Evolutionary conservation across 2,888 invertebrate genomes (phyloP), one percentile per base, ranked within the genome.

Genomic region (Anticlea derivata): DNA sequence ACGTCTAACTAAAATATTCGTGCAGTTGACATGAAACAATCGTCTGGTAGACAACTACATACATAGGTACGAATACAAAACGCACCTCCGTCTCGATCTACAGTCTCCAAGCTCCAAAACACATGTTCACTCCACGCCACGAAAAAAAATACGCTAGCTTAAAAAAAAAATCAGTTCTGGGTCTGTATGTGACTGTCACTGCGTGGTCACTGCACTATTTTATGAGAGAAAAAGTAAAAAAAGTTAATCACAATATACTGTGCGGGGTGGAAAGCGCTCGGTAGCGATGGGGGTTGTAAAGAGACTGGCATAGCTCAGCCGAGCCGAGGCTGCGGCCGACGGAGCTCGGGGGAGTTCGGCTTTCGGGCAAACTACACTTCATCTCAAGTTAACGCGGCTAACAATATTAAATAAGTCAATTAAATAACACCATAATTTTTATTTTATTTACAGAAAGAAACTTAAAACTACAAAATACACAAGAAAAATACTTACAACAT

Each of bases 171-270:
- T 37, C 20, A 22, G 67, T 63, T 51, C 64, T 13, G 10, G 67
- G 63, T 51, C 64, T 13, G 10, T 26, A 33, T 17, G 17, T 17
- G 13, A 61, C 61, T 60, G 66, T 67, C 75, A 85, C 77, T 75
- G 72, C 77, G 83, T 61, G 61, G 66, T 67, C 75, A 85, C 77
- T 75, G 72, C 77, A 83, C 80, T 74, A 60, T 70, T 59, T 58
- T 51, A 52, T 23, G 30, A 48, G 11, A 40, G 49, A 45, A 43
- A 63, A 40, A 23, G 39, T 39, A 68, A 78, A 78, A 81, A 85
- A 86, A 85, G 83, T 86, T 84, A 69, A 68, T 68, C 78, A 83
- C 80, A 81, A 80, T 77, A 78, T 41, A 37, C 31, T 29, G 75
- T 55, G 60, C 51, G 59, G 61, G 62, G 54, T 50, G 58, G 61